These are phyloP conservation scores for Naja naja DNA, from an alignment of 2,113 vertebrate species.

Conservation along the genomic window DNA sequence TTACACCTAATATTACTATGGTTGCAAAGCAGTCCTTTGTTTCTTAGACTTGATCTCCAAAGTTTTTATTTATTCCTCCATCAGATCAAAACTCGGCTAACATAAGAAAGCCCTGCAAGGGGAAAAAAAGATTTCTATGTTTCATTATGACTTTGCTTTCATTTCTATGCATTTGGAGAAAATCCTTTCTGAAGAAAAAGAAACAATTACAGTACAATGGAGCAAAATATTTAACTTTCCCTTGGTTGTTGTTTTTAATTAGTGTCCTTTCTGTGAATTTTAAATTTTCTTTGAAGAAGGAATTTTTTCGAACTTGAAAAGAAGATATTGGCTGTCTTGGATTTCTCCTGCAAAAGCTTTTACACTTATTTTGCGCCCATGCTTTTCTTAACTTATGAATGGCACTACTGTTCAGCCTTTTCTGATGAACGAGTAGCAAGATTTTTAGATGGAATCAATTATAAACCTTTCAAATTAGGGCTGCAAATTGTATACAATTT, in stretches of 20 bases:
- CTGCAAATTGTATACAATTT: not conserved
- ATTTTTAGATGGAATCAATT: not conserved
- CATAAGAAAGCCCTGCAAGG: not conserved
- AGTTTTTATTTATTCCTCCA: not conserved
- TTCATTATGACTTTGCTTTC: not conserved
- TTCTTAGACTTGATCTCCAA: not conserved
- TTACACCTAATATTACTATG: not conserved
- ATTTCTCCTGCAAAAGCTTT: not conserved
- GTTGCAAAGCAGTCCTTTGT: not conserved
- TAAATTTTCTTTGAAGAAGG: not conserved
- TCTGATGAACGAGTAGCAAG: not conserved
- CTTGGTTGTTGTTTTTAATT: not conserved
- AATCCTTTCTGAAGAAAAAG: not conserved
- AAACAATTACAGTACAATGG: not conserved
- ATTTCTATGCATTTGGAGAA: not conserved
- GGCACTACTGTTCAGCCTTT: not conserved
- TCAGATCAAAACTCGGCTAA: not conserved
- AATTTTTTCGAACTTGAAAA: not conserved
- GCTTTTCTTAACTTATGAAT: not conserved
- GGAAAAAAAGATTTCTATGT: not conserved
- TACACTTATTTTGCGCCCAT: not conserved
- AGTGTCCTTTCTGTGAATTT: not conserved
- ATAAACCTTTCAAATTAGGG: not conserved
- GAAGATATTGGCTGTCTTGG: not conserved
- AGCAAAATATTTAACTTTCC: not conserved